Percentiles rank a stretch among this genome's conserved stretches.
Evolutionary conservation across 2,888 invertebrate species (phyloP).

Genomic region (Spisula subtruncata): DNA sequence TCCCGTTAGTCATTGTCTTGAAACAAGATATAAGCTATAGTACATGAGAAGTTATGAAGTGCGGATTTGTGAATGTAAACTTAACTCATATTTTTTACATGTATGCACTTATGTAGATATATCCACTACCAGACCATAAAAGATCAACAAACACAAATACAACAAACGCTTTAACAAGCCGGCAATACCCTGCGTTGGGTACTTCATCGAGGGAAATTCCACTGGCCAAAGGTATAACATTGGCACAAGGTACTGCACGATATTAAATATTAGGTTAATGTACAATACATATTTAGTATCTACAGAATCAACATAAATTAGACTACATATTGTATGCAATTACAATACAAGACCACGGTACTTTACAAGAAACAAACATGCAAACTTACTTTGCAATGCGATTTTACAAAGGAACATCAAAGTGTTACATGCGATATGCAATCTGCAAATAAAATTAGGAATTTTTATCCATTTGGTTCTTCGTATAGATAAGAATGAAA

Average conservation of each 20-base stretch:
- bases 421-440: not conserved
- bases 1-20: no score
- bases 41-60: no score
- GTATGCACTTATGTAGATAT: no score
- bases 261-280: not conserved
- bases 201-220: not conserved
- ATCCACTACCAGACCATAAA: no score
- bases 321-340: not conserved
- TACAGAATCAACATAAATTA: not conserved
- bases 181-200: no score
- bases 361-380: not conserved
- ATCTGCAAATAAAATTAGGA: slow-evolving; percentile 6
- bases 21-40: no score
- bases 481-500: not conserved
- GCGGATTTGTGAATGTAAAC: no score
- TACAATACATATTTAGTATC: not conserved
- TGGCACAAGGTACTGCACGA: not conserved
- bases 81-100: no score
- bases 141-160: no score
- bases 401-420: not conserved
- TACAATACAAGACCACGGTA: not conserved
- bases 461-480: not conserved
- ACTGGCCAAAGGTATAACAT: not conserved
- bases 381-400: not conserved
- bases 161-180: no score